phyloP scores from a whole-genome alignment of 2,797 vertebrate genomes.

The Sebastes alutus region DNA sequence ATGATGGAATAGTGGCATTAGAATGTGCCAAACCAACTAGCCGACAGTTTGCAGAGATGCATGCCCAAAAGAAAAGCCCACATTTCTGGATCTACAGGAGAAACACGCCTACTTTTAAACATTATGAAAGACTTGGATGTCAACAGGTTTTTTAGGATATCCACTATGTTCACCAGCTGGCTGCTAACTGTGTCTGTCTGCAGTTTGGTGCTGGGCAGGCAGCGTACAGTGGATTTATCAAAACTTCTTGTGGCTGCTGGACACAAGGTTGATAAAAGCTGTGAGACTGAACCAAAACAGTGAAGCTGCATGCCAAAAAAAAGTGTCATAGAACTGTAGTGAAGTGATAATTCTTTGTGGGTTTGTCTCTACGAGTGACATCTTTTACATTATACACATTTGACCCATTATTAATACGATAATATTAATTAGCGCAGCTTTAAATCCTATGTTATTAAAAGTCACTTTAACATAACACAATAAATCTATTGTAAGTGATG shows the following conservation, averaged over 20 bases:
- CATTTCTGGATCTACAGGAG: too few relatives aligned
- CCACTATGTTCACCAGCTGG: too few relatives aligned
- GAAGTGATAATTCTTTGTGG: not conserved
- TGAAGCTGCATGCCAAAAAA: not conserved
- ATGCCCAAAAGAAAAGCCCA: too few relatives aligned
- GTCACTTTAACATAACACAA: too few relatives aligned
- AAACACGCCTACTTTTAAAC: too few relatives aligned
- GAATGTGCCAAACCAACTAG: too few relatives aligned
- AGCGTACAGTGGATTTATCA: not conserved
- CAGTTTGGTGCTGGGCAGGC: not conserved
- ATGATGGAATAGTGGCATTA: too few relatives aligned
- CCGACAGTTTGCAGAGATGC: too few relatives aligned
- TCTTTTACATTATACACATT: not conserved
- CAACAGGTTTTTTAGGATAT: too few relatives aligned
- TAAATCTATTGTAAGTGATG: too few relatives aligned
- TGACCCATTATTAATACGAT: not conserved
- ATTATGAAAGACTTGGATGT: too few relatives aligned
- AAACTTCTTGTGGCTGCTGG: not conserved
- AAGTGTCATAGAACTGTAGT: not conserved
- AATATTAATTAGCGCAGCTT: not conserved
- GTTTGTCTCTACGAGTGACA: not conserved
- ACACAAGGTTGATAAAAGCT: not conserved
- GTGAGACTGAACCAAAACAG: not conserved
- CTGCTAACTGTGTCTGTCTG: not conserved
- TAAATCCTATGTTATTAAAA: too few relatives aligned